Percentiles rank a stretch among this genome's conserved stretches.
Conservation (phyloP, 2,797 vertebrate species). For the Coluber constrictor region DNA sequence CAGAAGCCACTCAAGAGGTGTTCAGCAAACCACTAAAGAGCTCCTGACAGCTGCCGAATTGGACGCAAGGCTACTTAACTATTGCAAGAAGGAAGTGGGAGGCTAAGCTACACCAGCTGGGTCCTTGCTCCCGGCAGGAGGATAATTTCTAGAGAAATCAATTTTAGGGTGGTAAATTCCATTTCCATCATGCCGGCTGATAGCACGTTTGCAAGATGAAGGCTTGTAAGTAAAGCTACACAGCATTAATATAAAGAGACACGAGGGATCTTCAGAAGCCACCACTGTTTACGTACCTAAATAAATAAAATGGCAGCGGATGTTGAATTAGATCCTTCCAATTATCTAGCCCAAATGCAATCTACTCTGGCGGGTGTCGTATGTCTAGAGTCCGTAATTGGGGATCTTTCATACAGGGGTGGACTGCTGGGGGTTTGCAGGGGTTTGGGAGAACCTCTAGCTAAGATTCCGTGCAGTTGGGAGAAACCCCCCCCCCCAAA, state of each 20-base stretch:
- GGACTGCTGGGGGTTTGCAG: too few species aligned
- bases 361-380: too few species aligned
- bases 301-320: not conserved
- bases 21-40: slow-evolving; percentile 9
- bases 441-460: too few species aligned
- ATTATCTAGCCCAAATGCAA: too few species aligned
- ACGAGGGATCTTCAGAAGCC: not conserved
- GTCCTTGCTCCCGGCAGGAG: slow-evolving; percentile 42
- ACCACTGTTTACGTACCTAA: not conserved
- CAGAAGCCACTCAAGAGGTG: slow-evolving; percentile 5
- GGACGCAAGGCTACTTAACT: slow-evolving; percentile 41
- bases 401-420: not conserved
- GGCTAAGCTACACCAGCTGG: slow-evolving; percentile 55
- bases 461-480: too few species aligned
- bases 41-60: slow-evolving; percentile 18
- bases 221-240: not conserved
- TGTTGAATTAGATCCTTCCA: not conserved
- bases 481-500: too few species aligned
- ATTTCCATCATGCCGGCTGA: slow-evolving; percentile 32
- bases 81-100: not conserved
- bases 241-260: not conserved
- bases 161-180: slow-evolving; percentile 16
- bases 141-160: slow-evolving; percentile 18
- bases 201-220: not conserved
- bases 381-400: not conserved